Conservation (phyloP, 2,888 invertebrate genomes). For the Euzetes globulus region DNA sequence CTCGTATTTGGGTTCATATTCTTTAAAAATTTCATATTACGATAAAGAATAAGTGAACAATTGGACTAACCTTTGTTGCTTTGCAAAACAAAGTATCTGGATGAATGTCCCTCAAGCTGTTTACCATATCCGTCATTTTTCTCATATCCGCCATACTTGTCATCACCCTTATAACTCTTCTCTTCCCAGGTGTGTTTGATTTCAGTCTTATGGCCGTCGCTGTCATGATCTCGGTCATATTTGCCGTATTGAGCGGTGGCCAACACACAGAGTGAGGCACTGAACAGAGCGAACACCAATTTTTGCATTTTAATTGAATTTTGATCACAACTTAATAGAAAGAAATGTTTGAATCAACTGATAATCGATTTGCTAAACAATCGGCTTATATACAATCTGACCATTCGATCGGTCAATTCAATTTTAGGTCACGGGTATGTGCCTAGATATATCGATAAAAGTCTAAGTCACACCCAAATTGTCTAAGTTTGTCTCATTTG, state of each 20-base stretch:
- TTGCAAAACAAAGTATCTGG: background rate
- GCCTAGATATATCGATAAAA: background rate
- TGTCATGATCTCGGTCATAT: background rate
- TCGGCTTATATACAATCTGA: conserved; percentile 11
- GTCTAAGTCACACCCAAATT: conserved; percentile 2
- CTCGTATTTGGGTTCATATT: background rate
- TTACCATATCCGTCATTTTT: background rate
- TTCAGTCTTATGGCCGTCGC: background rate
- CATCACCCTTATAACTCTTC: background rate
- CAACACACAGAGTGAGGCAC: background rate
- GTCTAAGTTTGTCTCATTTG: background rate
- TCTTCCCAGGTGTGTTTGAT: conserved; percentile 2
- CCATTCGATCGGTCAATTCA: background rate
- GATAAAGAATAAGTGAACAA: too few relatives aligned
- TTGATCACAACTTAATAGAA: background rate
- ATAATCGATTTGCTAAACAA: background rate
- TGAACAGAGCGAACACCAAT: background rate
- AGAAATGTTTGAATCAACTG: background rate
- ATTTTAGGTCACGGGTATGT: background rate
- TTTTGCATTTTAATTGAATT: conserved; percentile 9
- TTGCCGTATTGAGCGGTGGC: conserved; percentile 10
- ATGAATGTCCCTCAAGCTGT: background rate
- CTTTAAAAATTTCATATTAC: background rate
- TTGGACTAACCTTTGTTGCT: background rate
- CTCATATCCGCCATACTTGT: background rate